Conservation (phyloP, 92 coral and sea anemone species). For the Bergia sp. region DNA sequence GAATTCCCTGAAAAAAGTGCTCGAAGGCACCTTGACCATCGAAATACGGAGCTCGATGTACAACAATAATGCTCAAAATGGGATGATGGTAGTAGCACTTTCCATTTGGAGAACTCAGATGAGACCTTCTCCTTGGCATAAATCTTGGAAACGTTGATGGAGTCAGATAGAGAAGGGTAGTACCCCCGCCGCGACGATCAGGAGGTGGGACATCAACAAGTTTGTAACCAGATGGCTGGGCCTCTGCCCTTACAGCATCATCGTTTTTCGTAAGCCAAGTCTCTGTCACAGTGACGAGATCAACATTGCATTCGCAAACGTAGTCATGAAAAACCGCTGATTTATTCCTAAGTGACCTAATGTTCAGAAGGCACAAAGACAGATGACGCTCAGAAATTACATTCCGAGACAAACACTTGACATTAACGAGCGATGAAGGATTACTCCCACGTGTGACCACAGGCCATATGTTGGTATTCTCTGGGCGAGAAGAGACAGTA, state of each 20-base stretch:
- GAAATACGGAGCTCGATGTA: neutral
- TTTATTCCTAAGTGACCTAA: conserved; percentile 7
- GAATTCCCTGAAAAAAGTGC: neutral
- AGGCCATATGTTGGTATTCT: too few species aligned
- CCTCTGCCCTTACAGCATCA: too few species aligned
- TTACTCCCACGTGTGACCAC: too few species aligned
- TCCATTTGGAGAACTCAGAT: conserved; percentile 8
- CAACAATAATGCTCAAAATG: neutral
- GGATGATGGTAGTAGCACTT: neutral
- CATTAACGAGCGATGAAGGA: too few species aligned
- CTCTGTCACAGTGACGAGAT: neutral
- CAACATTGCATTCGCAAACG: conserved; percentile 14
- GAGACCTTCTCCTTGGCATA: neutral
- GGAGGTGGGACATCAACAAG: conserved; percentile 16
- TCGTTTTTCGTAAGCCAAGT: too few species aligned
- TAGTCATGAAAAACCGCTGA: conserved; percentile 29
- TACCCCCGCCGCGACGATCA: neutral
- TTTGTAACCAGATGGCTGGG: too few species aligned
- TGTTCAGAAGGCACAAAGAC: neutral
- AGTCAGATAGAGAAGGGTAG: conserved; percentile 6
- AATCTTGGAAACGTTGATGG: neutral
- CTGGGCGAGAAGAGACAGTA: too few species aligned
- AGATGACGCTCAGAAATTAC: neutral
- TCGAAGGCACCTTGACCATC: neutral
- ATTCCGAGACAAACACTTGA: neutral